Conservation (phyloP, 2,888 invertebrate species). For the Lottia scabra region DNA sequence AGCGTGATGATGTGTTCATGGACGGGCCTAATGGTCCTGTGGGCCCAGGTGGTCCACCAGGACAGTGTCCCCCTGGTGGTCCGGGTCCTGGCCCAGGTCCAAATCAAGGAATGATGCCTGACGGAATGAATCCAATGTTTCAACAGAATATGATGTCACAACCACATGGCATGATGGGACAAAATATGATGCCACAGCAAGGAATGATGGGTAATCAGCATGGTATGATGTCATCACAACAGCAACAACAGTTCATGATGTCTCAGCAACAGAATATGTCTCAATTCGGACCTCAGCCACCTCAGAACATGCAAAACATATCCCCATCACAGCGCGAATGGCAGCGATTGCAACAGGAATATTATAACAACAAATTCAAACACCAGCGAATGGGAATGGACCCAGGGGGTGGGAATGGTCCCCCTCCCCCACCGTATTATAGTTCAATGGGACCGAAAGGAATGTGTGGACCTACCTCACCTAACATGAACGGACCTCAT, state of each 20-base stretch:
- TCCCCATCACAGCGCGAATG: constrained; percentile 83
- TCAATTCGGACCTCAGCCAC: constrained; percentile 46
- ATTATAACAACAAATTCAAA: constrained; percentile 50
- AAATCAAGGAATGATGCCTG: constrained; percentile 45
- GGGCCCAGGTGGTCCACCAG: constrained; percentile 36
- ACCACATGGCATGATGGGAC: constrained; percentile 47
- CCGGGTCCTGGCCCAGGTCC: constrained; percentile 45
- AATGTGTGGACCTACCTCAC: constrained; percentile 61
- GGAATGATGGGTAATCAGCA: constrained; percentile 47
- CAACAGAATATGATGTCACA: constrained; percentile 52
- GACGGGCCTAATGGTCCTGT: constrained; percentile 35
- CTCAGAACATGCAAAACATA: constrained; percentile 60
- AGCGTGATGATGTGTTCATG: constrained; percentile 31
- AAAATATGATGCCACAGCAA: constrained; percentile 30
- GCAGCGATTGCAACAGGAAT: constrained; percentile 91
- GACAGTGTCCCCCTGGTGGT: constrained; percentile 30
- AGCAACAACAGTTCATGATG: constrained; percentile 48
- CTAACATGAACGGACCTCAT: constrained; percentile 57
- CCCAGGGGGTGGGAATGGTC: constrained; percentile 37
- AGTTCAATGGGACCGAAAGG: constrained; percentile 58
- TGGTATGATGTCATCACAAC: constrained; percentile 47
- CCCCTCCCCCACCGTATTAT: constrained; percentile 59
- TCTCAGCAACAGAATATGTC: constrained; percentile 44
- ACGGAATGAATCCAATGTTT: constrained; percentile 50
- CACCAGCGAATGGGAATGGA: constrained; percentile 47